Conservation (phyloP, 2,888 invertebrate species). For the Melanophora roralis region DNA sequence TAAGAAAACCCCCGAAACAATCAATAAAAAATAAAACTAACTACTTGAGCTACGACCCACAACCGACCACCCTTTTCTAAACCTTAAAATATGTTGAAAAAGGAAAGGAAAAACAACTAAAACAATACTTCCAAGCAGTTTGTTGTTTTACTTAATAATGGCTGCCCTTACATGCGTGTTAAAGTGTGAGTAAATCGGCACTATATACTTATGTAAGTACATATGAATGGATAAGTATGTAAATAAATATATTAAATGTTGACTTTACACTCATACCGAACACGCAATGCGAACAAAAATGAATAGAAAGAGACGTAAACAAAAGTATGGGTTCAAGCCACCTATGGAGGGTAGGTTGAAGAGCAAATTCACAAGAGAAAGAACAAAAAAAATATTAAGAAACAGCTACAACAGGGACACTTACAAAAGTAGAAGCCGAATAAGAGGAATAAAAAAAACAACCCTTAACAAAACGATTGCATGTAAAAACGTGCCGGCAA, state of each 20-base stretch:
- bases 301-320: not conserved
- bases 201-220: slow-evolving; percentile 26
- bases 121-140: slow-evolving; percentile 31
- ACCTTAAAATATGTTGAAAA: not conserved
- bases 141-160: slow-evolving; percentile 57
- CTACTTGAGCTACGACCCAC: not conserved
- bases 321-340: not conserved
- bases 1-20: slow-evolving; percentile 17
- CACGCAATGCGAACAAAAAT: slow-evolving; percentile 26
- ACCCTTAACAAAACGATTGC: slow-evolving; percentile 37
- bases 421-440: slow-evolving; percentile 1
- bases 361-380: not conserved
- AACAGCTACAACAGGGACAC: not conserved
- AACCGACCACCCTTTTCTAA: slow-evolving; percentile 24
- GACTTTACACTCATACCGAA: slow-evolving; percentile 45
- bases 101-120: slow-evolving; percentile 17
- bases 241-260: not conserved
- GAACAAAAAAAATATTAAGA: not conserved
- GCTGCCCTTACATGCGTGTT: slow-evolving; percentile 63
- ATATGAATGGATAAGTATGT: too few species aligned
- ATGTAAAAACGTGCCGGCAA: too few species aligned
- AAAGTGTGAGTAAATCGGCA: slow-evolving; percentile 60
- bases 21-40: not conserved
- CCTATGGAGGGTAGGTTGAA: slow-evolving; percentile 26
- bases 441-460: slow-evolving; percentile 10